phyloP scores from a whole-genome alignment of 2,797 vertebrate species.

The Erethizon dorsatum region DNA sequence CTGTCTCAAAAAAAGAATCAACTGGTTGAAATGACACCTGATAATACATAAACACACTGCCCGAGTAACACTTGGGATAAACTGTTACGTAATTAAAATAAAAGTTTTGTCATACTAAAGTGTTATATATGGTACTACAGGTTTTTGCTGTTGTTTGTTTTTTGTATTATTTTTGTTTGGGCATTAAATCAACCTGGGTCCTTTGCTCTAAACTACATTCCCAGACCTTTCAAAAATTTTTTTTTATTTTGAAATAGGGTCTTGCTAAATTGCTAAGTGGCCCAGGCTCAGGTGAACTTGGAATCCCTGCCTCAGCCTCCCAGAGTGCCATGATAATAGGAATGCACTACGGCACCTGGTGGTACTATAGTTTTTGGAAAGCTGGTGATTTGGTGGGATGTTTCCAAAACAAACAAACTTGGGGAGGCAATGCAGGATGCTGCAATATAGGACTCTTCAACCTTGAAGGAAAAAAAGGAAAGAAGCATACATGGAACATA shows the following conservation, averaged over 20 bases:
- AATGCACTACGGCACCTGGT: background rate
- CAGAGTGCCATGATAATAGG: background rate
- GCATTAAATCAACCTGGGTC: background rate
- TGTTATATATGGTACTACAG: background rate
- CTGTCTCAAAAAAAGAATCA: no score
- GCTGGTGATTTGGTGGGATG: conserved; percentile 1
- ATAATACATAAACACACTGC: background rate
- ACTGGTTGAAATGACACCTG: background rate
- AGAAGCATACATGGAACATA: background rate
- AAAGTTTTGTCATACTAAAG: conserved; percentile 10
- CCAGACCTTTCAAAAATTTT: background rate
- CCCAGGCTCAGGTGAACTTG: background rate
- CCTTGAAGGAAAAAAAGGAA: background rate
- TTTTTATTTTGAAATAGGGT: background rate
- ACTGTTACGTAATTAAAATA: background rate
- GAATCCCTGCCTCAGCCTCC: background rate
- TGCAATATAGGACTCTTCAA: background rate
- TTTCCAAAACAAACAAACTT: background rate
- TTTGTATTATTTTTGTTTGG: background rate
- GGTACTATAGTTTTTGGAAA: background rate
- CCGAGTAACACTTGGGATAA: background rate
- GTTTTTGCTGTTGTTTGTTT: background rate
- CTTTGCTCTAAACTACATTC: background rate
- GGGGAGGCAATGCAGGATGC: background rate
- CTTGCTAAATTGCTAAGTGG: background rate